phyloP scores from a whole-genome alignment of 1,140 invertebrate species.

The Aphelenchoides besseyi region DNA sequence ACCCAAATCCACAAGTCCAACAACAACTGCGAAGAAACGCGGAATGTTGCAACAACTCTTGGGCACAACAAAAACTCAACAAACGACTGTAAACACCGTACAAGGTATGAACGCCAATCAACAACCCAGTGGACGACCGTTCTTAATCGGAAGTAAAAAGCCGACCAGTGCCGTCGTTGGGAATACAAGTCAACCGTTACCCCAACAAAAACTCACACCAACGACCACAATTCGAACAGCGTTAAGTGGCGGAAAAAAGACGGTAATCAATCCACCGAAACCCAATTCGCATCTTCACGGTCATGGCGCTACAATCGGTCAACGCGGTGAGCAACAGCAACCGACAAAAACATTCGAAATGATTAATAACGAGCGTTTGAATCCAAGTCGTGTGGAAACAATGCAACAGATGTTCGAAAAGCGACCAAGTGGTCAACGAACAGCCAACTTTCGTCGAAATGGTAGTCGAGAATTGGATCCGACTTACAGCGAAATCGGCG shows the following conservation, averaged over 20 bases:
- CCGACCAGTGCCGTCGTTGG: background rate
- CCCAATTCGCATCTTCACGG: conserved; percentile 13
- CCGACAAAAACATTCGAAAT: conserved; percentile 53
- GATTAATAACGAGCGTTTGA: conserved; percentile 58
- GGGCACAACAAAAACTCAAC: background rate
- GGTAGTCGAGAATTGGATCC: conserved; percentile 13
- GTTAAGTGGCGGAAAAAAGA: conserved; percentile 3
- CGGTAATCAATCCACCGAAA: background rate
- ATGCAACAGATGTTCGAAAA: conserved; percentile 59
- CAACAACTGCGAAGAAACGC: background rate
- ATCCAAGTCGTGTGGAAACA: conserved; percentile 53
- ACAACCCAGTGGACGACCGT: background rate
- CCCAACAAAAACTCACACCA: conserved; percentile 13
- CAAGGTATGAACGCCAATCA: background rate
- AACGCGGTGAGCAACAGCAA: background rate
- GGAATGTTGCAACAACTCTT: background rate
- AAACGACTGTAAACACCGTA: background rate
- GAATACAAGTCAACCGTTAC: background rate
- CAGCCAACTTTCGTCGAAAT: background rate
- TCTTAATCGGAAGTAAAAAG: background rate
- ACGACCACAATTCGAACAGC: conserved; percentile 11
- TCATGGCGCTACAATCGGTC: conserved; percentile 2
- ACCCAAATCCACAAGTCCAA: background rate
- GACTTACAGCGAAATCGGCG: conserved; percentile 15
- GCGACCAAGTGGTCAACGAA: background rate